phyloP scores from a whole-genome alignment of 2,113 vertebrate species.

The Myanophis thanlyinensis region DNA sequence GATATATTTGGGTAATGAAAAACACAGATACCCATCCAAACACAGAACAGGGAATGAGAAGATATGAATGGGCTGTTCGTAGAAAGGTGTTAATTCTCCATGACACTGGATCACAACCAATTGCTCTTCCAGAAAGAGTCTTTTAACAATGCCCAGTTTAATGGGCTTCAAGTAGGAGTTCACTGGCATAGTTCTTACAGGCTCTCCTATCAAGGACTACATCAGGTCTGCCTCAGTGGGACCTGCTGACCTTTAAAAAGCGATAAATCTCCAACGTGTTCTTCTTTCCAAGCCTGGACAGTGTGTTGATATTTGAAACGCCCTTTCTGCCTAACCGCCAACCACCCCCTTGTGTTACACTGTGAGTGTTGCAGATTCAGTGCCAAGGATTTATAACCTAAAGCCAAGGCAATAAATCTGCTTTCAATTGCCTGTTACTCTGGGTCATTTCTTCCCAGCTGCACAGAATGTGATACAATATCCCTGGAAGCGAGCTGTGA shows the following conservation, averaged over 20 bases:
- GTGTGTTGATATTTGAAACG: not conserved
- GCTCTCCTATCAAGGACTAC: constrained; percentile 2
- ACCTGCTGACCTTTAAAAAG: constrained; percentile 10
- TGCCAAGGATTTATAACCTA: constrained; percentile 20
- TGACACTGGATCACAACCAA: not conserved
- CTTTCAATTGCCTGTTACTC: not conserved
- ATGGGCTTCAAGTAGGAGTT: not conserved
- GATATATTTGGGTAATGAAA: not conserved
- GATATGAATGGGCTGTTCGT: not conserved
- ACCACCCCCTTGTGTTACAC: not conserved
- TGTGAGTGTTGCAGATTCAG: not conserved
- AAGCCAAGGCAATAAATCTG: constrained; percentile 28
- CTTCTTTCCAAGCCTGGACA: not conserved
- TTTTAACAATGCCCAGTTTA: not conserved
- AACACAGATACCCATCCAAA: not conserved
- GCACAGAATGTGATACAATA: constrained; percentile 15
- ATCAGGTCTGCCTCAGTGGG: constrained; percentile 7
- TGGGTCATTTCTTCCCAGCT: not conserved
- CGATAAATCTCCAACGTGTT: not conserved
- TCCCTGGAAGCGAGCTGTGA: not conserved
- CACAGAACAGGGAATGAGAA: not conserved
- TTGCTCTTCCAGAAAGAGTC: not conserved
- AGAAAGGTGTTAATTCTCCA: not conserved
- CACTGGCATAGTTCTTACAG: not conserved
- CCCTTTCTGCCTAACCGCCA: not conserved